These are phyloP conservation scores for Gallinago jamesoni DNA, from an alignment of 2,113 vertebrate species.

Conservation along the genomic window DNA sequence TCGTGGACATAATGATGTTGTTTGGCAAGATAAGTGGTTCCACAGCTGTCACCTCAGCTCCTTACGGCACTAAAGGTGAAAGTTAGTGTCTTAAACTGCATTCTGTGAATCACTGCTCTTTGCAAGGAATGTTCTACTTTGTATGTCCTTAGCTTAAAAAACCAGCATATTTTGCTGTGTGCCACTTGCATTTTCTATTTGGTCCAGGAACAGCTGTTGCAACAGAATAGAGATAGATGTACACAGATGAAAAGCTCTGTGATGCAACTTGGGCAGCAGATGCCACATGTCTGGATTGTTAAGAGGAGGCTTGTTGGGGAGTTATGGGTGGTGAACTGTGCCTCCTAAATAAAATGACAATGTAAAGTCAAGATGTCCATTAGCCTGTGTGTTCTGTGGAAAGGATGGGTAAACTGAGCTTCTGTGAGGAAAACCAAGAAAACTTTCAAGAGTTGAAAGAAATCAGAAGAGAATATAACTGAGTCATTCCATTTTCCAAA, in stretches of 20 bases:
- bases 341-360: not conserved
- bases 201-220: not conserved
- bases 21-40: not conserved
- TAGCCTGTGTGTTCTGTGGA: not conserved
- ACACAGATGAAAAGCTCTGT: not conserved
- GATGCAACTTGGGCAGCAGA: not conserved
- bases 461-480: not conserved
- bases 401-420: not conserved
- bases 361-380: not conserved
- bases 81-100: not conserved
- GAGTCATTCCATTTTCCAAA: not conserved
- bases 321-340: not conserved
- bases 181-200: not conserved
- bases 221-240: not conserved
- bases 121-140: not conserved
- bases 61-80: not conserved
- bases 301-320: not conserved
- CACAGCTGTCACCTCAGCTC: not conserved
- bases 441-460: not conserved
- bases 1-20: too few relatives aligned
- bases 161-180: not conserved
- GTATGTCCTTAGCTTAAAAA: not conserved
- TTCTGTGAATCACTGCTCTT: not conserved
- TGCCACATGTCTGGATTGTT: not conserved
- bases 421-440: not conserved